Base-by-base conservation (phyloP, 2,113 vertebrate species). In the Condylura cristata region DNA sequence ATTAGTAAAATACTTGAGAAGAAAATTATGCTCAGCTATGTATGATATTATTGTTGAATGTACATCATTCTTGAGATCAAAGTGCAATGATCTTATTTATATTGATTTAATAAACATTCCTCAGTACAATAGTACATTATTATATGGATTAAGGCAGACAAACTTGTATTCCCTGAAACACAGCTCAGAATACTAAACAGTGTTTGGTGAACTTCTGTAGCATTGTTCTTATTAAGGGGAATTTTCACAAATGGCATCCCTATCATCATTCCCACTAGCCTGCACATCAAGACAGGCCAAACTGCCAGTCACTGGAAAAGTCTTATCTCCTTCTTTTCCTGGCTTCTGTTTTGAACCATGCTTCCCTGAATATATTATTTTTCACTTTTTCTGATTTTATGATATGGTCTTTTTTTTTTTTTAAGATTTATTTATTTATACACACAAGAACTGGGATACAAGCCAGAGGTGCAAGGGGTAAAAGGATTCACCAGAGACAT, bases 61-160 rank as follows among this genome's bases (percentile, higher is more conserved):
- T 7, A 84, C 2, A 79, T 37, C 17, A 24, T 78, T 81, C 48
- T 80, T 93, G 28, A 37, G 24, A 68, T 70, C 58, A 58, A 83
- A 84, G 61, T 44, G 39, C 46, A 51, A 26, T 65, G n/a, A 66
- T 75, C 48, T 79, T 53, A 70, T 61, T 90, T 83, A 76, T 48
- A 51, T 86, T 94, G 8, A 75, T 71, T 86, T 85, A 79, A 79
- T 92, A 75, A 84, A 17, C 75, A 53, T 78, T 91, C 14, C 22
- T 83, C 32, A 26, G 9, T 76, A 72, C 51, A 20, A 12, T 18
- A 65, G 28, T 76, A 58, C 20, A 81, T 71, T 51, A 46, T 89
- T 70, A 44, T 41, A 48, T n/a, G n/a, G 66, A 79, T 71, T 39
- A 41, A 63, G 46, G 66, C 3, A 44, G 60, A 84, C 32, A 51